Percentiles rank a stretch among this genome's conserved stretches.
These are phyloP conservation scores for Stegastes partitus DNA, from an alignment of 2,113 vertebrate genomes.

Conservation along the genomic window DNA sequence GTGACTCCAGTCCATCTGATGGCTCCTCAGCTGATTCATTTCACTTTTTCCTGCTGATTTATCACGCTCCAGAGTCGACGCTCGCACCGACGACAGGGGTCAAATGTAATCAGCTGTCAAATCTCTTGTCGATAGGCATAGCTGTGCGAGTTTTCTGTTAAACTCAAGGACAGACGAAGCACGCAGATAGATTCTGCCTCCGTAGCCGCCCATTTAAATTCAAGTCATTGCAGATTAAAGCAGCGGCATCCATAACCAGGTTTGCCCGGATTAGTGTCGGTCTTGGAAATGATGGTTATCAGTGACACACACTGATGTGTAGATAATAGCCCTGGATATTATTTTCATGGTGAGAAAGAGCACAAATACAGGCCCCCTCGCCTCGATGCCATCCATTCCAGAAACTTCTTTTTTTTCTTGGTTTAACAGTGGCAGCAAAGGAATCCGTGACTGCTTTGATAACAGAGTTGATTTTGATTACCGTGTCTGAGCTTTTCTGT, in stretches of 20 bases:
- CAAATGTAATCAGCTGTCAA: background rate
- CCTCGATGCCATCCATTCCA: background rate
- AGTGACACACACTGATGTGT: conserved; percentile 9
- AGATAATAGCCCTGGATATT: conserved; percentile 2
- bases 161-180: background rate
- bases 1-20: background rate
- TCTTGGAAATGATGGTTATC: conserved; percentile 10
- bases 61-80: background rate
- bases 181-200: background rate
- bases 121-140: background rate
- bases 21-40: background rate
- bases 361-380: no score
- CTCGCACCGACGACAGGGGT: background rate
- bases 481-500: no score
- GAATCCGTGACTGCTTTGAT: background rate
- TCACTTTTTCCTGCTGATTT: background rate
- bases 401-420: background rate
- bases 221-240: conserved; percentile 19
- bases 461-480: no score
- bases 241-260: background rate
- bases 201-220: conserved; percentile 27
- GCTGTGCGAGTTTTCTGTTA: background rate
- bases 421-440: background rate
- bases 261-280: conserved; percentile 13
- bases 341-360: background rate